Evolutionary conservation across 2,113 vertebrate genomes (phyloP).

Genomic region (Chaetops frenatus): DNA sequence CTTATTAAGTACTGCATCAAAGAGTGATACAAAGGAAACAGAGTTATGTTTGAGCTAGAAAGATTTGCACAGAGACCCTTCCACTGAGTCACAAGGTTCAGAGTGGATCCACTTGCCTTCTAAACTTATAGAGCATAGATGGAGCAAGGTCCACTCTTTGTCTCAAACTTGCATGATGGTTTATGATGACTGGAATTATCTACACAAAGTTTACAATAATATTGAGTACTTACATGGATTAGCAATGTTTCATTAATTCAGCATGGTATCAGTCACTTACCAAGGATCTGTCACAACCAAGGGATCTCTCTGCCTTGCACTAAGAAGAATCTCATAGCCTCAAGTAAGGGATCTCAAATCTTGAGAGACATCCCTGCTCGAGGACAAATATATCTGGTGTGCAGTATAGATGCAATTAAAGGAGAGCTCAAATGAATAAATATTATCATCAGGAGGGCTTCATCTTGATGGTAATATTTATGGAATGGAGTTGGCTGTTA

Average conservation of each 20-base stretch:
- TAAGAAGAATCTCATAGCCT: background rate
- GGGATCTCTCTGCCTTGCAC: background rate
- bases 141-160: background rate
- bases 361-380: background rate
- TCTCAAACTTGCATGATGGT: background rate
- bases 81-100: background rate
- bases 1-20: background rate
- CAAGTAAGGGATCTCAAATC: background rate
- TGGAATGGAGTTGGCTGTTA: background rate
- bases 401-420: background rate
- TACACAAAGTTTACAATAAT: background rate
- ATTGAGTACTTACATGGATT: background rate
- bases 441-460: background rate
- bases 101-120: background rate
- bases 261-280: background rate
- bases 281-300: background rate
- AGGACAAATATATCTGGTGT: background rate
- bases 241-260: background rate
- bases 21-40: background rate
- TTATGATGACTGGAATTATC: background rate
- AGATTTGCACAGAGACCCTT: background rate
- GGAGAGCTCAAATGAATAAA: background rate
- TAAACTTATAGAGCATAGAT: background rate
- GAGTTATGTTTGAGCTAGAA: background rate
- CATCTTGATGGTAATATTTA: background rate